Base-by-base conservation (phyloP, 2,797 vertebrate species). In the Hapalemur alaotrensis region DNA sequence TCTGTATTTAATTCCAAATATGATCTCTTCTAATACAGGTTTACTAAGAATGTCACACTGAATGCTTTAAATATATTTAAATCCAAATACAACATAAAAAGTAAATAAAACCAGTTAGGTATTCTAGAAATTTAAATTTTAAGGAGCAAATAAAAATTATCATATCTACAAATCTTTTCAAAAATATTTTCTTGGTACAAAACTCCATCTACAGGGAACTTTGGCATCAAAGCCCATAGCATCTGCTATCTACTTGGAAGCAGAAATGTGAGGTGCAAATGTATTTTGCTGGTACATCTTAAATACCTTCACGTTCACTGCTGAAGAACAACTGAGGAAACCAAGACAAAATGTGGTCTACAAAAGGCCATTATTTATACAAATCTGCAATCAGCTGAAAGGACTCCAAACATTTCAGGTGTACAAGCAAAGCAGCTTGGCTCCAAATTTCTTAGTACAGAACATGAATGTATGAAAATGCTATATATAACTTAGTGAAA, bases 141-240 rank as follows among this genome's bases (percentile, higher is more conserved):
- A 95, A 95, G 80, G 41, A 65, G 72, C 67, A 95, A 95, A 89
- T 76, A 93, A 83, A 95, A 91, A 93, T 91, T 84, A 79, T 9
- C 59, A 18, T 69, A 92, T 72, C 89, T 84, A 89, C 14, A 89
- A 85, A 91, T 89, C 83, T 86, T 73, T 76, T 87, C 79, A 96
- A 83, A 93, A 97, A 35, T 48, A 91, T 91, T 89, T 94, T 76
- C 73, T 61, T 86, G 43, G 79, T 97, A 91, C 35, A 79, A 96
- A 92, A 83, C 32, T 93, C 96, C 88, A 86, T n/a, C 61, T 83
- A 80, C 73, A 63, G 79, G 89, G 85, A 96, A 95, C 88, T 92
- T 1, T 89, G 92, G 95, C 95, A 93, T 57, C 75, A 73, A 41
- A 91, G 76, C 46, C 32, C 48, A 84, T 1, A 65, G 90, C 92